phyloP scores from a whole-genome alignment of 2,113 vertebrate genomes.

The Cinclus mexicanus region DNA sequence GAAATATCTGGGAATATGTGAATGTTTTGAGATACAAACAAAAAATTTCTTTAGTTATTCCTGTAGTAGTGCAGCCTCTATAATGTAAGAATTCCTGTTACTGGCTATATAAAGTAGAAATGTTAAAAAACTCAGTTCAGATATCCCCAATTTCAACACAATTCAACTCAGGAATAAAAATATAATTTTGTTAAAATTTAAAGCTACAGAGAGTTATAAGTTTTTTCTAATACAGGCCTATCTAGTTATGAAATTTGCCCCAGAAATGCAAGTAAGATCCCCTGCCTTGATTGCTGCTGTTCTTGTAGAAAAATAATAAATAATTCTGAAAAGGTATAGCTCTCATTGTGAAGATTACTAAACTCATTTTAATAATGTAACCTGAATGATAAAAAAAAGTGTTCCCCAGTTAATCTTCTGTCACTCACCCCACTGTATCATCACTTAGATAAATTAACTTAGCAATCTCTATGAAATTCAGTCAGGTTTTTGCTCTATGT shows the following conservation, averaged over 20 bases:
- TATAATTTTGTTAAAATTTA: not conserved
- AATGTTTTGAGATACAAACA: not conserved
- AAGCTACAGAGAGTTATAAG: not conserved
- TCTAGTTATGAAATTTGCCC: not conserved
- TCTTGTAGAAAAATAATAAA: not conserved
- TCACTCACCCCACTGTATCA: not conserved
- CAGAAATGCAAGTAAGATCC: not conserved
- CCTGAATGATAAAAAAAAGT: not conserved
- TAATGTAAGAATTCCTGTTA: not conserved
- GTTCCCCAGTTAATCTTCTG: conserved; percentile 18
- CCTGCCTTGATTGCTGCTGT: not conserved
- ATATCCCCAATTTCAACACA: not conserved
- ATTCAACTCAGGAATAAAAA: not conserved
- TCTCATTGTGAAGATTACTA: not conserved
- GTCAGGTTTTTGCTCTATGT: not conserved
- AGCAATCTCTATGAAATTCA: conserved; percentile 6
- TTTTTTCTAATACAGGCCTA: not conserved
- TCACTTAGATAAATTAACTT: conserved; percentile 47
- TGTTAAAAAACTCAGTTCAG: not conserved
- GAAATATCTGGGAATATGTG: not conserved
- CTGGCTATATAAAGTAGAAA: not conserved
- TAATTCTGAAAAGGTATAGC: not conserved
- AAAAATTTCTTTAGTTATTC: not conserved
- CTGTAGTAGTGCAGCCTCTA: not conserved
- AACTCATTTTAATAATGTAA: conserved; percentile 25